Evolutionary conservation across 2,797 vertebrate genomes (phyloP).

Genomic region (Pampus argenteus): DNA sequence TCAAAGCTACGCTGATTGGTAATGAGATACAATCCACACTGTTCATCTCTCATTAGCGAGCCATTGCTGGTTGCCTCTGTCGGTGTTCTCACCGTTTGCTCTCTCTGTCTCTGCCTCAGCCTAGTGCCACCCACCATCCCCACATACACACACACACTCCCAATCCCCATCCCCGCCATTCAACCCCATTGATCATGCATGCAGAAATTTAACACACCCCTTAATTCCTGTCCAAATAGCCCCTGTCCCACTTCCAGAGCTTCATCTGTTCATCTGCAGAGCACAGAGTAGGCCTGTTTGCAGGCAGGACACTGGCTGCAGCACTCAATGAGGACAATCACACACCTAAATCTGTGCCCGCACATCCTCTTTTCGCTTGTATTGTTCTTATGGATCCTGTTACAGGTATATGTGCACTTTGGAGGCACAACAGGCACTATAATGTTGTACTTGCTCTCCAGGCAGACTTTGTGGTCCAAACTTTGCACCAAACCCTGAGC

Average conservation of each 20-base stretch:
- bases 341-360: constrained; percentile 39
- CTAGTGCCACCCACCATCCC: not conserved
- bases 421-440: not conserved
- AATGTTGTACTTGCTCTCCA: not conserved
- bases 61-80: constrained; percentile 80
- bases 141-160: not conserved
- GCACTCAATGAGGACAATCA: constrained; percentile 37
- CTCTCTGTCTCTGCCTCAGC: constrained; percentile 50
- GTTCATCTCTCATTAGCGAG: constrained; percentile 88
- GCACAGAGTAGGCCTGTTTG: constrained; percentile 59
- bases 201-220: constrained; percentile 97
- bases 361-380: constrained; percentile 13
- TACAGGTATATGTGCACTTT: not conserved
- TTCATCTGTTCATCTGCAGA: constrained; percentile 85
- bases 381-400: constrained; percentile 2
- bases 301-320: constrained; percentile 47
- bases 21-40: constrained; percentile 77
- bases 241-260: constrained; percentile 77
- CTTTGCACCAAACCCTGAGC: constrained; percentile 28
- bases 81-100: constrained; percentile 49
- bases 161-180: constrained; percentile 63
- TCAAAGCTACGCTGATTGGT: constrained; percentile 76
- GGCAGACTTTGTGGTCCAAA: constrained; percentile 5
- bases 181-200: constrained; percentile 97
- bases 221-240: constrained; percentile 91